Evolutionary conservation across 2,113 vertebrate species (phyloP).

Genomic region (Melanotaenia duboulayi): DNA sequence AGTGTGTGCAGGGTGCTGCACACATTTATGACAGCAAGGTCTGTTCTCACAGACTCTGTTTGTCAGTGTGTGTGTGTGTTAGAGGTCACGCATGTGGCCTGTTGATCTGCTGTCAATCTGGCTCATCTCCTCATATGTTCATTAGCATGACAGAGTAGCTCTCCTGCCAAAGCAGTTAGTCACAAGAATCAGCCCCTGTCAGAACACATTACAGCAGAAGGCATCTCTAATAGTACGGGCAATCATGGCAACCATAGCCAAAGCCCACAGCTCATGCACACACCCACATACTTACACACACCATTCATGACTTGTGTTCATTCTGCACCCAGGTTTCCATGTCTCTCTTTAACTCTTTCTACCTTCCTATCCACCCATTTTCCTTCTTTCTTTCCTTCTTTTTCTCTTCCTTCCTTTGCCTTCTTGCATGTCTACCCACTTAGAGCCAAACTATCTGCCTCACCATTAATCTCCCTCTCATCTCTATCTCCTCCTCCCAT

Average conservation of each 20-base stretch:
- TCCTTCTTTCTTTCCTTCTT: slow-evolving; percentile 23
- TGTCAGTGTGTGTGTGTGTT: slow-evolving; percentile 14
- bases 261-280: slow-evolving; percentile 43
- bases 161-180: slow-evolving; percentile 84
- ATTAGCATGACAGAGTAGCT: slow-evolving; percentile 82
- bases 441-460: slow-evolving; percentile 32
- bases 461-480: slow-evolving; percentile 45
- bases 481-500: neutral
- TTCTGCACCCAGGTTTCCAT: slow-evolving; percentile 65
- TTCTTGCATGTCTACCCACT: slow-evolving; percentile 39
- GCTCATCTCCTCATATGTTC: slow-evolving; percentile 75
- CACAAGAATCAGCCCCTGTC: slow-evolving; percentile 82
- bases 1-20: slow-evolving; percentile 30
- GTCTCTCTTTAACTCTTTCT: slow-evolving; percentile 51
- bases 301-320: slow-evolving; percentile 62
- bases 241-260: slow-evolving; percentile 66
- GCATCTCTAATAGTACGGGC: slow-evolving; percentile 68
- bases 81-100: slow-evolving; percentile 31
- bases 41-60: slow-evolving; percentile 17
- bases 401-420: slow-evolving; percentile 20
- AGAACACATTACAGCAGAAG: slow-evolving; percentile 81
- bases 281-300: slow-evolving; percentile 35
- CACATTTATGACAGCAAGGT: slow-evolving; percentile 32
- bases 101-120: slow-evolving; percentile 76
- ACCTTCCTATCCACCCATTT: slow-evolving; percentile 36